Evolutionary conservation across 2,113 vertebrate species (phyloP), one percentile per base, ranked within the genome.

Genomic region (Tachycineta bicolor): DNA sequence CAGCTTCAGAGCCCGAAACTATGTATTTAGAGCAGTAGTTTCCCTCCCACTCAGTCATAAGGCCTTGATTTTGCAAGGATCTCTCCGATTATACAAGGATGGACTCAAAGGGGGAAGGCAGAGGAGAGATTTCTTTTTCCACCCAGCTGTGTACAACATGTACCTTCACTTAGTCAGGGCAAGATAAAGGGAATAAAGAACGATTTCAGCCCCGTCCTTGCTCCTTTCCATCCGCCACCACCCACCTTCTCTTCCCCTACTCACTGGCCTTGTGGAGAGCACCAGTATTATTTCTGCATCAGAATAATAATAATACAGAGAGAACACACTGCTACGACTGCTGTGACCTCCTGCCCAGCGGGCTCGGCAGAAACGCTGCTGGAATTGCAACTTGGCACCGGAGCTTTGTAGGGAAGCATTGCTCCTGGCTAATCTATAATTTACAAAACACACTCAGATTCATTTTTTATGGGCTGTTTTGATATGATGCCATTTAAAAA

Each of bases 351-450:
- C 94, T 93, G 84, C 87, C 52, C 94, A 41, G 49, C 10, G 5
- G 60, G 75, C 85, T 87, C 84, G 1, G 9, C 84, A 19, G 65
- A 67, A 94, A 63, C 31, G 63, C 89, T 84, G 76, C 90, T 92
- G 92, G 90, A 97, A 87, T 96, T 67, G 83, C 83, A 95, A 86
- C 87, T 82, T 92, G 85, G 88, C 80, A 65, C 70, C 28, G 6
- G 6, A 46, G 50, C 90, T 91, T 49, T 75, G 55, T 53, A 60
- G 77, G 26, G 79, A 83, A 77, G 65, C 73, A 84, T 88, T 53
- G 62, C 93, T 94, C 87, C 92, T 67, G 87, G 90, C 87, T 96
- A 85, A 94, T 97, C 91, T 93, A 89, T 94, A 97, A 95, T 95
- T 97, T 91, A 96, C 82, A 93, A 94, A 97, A 94, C 83, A 65